phyloP scores from a whole-genome alignment of 2,797 vertebrate species.

The Acrossocheilus fasciatus region DNA sequence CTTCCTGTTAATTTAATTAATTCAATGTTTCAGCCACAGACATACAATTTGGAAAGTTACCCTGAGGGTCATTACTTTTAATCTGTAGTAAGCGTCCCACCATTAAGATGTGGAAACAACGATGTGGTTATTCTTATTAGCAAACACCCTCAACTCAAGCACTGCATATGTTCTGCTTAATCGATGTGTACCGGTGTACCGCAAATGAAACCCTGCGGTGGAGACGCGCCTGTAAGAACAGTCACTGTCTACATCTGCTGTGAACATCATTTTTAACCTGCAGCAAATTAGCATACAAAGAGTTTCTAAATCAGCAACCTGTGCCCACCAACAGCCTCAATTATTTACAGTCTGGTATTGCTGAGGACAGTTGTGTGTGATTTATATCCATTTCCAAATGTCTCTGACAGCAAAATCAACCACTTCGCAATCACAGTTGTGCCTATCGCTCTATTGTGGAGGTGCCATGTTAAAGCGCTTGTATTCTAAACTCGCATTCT shows the following conservation, averaged over 20 bases:
- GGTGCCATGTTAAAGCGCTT: background rate
- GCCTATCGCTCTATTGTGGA: background rate
- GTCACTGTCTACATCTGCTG: slow-evolving; percentile 39
- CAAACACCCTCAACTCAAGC: slow-evolving; percentile 1
- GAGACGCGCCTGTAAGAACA: background rate
- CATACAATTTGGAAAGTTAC: background rate
- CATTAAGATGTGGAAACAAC: background rate
- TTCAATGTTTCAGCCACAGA: background rate
- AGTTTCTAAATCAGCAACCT: slow-evolving; percentile 45
- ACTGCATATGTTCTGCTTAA: slow-evolving; percentile 2
- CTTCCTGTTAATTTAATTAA: slow-evolving; percentile 32
- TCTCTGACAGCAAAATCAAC: slow-evolving; percentile 8
- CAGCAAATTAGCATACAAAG: slow-evolving; percentile 54
- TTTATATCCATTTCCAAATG: slow-evolving; percentile 28
- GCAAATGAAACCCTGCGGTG: background rate
- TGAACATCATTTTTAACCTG: slow-evolving; percentile 51
- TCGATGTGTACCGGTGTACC: background rate
- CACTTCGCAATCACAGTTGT: background rate
- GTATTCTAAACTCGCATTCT: background rate
- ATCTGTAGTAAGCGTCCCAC: background rate
- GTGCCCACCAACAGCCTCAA: slow-evolving; percentile 32
- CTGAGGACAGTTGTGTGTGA: slow-evolving; percentile 22
- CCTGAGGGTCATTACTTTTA: background rate
- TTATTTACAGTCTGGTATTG: slow-evolving; percentile 52
- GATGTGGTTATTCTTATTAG: slow-evolving; percentile 1